These are phyloP conservation scores for Microtus pennsylvanicus DNA, from an alignment of 2,113 vertebrate species.

Conservation along the genomic window DNA sequence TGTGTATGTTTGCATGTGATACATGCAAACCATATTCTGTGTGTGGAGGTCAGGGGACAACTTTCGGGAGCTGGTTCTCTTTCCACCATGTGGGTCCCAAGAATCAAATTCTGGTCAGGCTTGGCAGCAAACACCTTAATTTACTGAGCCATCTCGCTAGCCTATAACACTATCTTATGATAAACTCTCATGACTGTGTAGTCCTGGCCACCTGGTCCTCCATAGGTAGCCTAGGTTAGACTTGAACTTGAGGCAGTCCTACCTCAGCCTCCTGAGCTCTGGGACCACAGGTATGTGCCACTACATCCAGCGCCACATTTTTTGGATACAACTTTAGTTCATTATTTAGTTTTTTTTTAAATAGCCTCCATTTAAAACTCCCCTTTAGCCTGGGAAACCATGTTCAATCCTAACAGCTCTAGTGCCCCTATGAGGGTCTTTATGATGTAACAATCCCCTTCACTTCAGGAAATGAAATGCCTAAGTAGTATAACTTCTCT, in stretches of 20 bases:
- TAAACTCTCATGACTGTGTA: too few species aligned
- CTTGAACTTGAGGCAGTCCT: neutral
- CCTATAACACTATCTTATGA: too few species aligned
- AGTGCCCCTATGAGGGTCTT: neutral
- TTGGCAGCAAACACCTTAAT: too few species aligned
- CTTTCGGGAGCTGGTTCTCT: neutral
- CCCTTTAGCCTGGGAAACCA: neutral
- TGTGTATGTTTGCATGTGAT: neutral
- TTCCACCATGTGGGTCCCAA: neutral
- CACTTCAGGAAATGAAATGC: neutral
- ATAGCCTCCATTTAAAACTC: neutral
- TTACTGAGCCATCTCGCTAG: too few species aligned
- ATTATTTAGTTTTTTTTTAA: constrained; percentile 29
- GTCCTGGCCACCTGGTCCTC: neutral
- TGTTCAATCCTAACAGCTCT: neutral
- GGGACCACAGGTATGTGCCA: neutral
- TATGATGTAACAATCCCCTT: neutral
- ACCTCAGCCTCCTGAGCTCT: neutral
- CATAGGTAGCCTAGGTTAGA: neutral
- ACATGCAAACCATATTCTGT: neutral
- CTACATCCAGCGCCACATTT: neutral
- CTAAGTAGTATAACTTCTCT: neutral
- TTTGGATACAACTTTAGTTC: neutral
- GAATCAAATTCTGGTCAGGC: too few species aligned
- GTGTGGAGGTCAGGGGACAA: neutral